A percentile compares a stretch with the other conserved stretches of the same genome.
phyloP scores from a whole-genome alignment of 2,888 invertebrate genomes.

The Invenusta paracnida region DNA sequence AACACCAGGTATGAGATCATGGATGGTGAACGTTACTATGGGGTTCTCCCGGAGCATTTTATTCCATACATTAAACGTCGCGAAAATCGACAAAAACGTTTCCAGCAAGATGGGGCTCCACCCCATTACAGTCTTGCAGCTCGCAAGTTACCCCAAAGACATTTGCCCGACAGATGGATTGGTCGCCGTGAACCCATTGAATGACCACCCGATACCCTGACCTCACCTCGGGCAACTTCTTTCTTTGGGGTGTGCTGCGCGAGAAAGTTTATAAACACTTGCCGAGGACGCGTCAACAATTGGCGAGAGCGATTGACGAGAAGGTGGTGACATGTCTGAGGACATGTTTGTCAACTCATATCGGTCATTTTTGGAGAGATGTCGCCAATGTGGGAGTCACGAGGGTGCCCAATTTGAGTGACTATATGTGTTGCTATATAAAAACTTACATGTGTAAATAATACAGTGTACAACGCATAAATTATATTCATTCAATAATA shows the following conservation, averaged over 20 bases:
- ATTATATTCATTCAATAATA: no score
- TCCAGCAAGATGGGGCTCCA: no score
- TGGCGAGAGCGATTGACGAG: not conserved
- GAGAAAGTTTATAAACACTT: not conserved
- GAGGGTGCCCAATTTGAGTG: no score
- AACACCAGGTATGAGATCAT: not conserved
- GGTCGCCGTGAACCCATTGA: not conserved
- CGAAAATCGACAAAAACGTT: no score
- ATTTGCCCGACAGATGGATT: not conserved
- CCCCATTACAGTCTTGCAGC: no score
- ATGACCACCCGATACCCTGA: no score
- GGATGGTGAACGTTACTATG: not conserved
- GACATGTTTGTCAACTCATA: not conserved
- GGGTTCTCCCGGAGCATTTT: not conserved
- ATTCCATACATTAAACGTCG: no score
- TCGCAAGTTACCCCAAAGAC: no score
- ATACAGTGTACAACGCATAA: no score
- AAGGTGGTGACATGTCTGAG: not conserved
- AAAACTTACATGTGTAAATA: no score
- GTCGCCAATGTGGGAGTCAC: no score
- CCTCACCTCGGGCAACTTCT: not conserved
- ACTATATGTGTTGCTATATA: no score
- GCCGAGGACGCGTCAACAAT: not conserved
- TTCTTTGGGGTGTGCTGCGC: not conserved
- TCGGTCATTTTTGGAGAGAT: not conserved